Evolutionary conservation across 2,797 vertebrate genomes (phyloP), one percentile per base, ranked within the genome.

Genomic region (Scleropages formosus): DNA sequence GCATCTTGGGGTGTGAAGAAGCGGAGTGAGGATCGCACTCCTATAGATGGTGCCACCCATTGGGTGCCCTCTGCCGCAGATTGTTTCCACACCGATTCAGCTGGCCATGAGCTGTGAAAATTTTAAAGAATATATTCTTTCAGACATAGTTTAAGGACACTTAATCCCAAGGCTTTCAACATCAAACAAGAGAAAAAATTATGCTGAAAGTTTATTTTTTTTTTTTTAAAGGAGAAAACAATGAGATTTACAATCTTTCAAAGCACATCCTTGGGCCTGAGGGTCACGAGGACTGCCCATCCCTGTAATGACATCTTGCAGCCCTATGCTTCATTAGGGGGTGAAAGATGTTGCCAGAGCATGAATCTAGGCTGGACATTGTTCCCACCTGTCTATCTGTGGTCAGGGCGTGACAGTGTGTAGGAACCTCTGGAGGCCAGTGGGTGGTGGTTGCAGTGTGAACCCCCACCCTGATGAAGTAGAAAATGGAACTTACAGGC

Each of bases 261-360:
- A 39, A 39, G 11, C 18, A 10, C 9, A 18, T 53, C 11, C 18
- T 18, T 11, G 53, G n/a, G 47, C 46, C 66, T 51, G 20, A 66
- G 46, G 66, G 22, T n/a, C n/a, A n/a, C n/a, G n/a, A n/a, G 44
- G 44, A n/a, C 46, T 13, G 39, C 46, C 15, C 20, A 12, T 4
- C 44, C 46, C 66, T 44, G 39, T 24, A 7, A 7, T 44, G 22
- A 9, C 46, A 39, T 51, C 64, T 18, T 39, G n/a, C 39, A 12
- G 66, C n/a, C 66, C 66, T 47, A 20, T 49, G 66, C 44, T 68
- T 68, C 46, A 68, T 68, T 68, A 68, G 66, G 66, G 49, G 66
- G 46, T 49, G 44, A 68, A 66, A 68, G 44, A 49, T 47, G 66
- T 49, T 49, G 20, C n/a, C 24, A 44, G 66, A 24, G 47, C 66